A percentile compares a stretch with the other conserved stretches of the same genome.
These are phyloP conservation scores for Acronicta alni DNA, from an alignment of 2,888 invertebrate species.

Conservation along the genomic window DNA sequence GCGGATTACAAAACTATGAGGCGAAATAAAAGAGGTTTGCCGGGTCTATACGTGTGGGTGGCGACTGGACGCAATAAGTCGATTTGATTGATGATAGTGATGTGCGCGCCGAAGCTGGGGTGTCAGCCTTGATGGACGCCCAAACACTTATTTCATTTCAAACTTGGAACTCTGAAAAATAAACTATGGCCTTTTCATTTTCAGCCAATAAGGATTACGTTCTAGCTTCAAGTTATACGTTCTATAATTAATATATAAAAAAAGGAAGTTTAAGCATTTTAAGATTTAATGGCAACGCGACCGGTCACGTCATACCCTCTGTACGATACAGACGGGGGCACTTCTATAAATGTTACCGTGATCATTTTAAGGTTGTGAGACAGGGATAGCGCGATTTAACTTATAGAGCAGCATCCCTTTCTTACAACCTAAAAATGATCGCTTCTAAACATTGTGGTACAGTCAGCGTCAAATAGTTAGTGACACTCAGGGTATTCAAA, in stretches of 20 bases:
- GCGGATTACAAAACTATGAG: conserved; percentile 52
- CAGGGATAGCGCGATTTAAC: no score
- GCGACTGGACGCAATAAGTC: conserved; percentile 72
- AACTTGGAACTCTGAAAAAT: conserved; percentile 19
- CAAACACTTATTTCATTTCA: conserved; percentile 39
- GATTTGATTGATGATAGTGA: conserved; percentile 73
- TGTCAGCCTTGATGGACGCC: conserved; percentile 43
- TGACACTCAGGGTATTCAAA: no score
- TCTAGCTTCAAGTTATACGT: background rate
- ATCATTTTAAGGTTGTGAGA: no score
- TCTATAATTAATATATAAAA: background rate
- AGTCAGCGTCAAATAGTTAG: no score
- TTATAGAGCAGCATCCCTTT: no score
- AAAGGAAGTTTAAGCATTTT: background rate
- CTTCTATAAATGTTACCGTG: no score
- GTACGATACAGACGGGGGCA: no score
- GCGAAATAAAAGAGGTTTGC: conserved; percentile 57
- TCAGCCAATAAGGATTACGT: background rate
- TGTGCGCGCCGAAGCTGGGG: conserved; percentile 47
- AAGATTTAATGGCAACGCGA: no score
- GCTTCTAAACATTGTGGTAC: no score
- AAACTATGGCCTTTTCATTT: conserved; percentile 10
- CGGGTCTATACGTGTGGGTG: conserved; percentile 60
- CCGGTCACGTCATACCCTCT: no score
- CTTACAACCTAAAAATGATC: no score